phyloP scores from a whole-genome alignment of 2,797 vertebrate genomes.

The Spondyliosoma cantharus region DNA sequence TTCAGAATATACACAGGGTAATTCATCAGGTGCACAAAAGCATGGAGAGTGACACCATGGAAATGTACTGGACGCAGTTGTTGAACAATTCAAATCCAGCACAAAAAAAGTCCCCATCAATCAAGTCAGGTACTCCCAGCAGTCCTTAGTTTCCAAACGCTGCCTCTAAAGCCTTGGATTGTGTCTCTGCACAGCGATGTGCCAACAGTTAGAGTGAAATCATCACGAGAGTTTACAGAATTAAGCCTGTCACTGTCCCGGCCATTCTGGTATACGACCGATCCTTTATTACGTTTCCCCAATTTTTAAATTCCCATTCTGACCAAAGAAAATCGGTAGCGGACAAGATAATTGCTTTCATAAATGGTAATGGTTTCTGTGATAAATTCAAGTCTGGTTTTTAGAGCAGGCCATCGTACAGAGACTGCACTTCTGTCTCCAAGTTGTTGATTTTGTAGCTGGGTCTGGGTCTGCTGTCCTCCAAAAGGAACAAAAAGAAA shows the following conservation, averaged over 20 bases:
- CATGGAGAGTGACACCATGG: background rate
- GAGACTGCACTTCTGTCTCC: background rate
- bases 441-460: background rate
- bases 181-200: no score
- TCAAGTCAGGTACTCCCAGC: background rate
- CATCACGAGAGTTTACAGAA: no score
- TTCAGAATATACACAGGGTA: slow-evolving; percentile 5
- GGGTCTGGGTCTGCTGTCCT: no score
- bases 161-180: background rate
- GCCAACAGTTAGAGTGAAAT: no score
- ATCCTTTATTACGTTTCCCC: background rate
- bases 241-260: background rate
- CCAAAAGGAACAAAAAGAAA: no score
- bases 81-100: background rate
- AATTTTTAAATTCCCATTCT: background rate
- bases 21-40: slow-evolving; percentile 12
- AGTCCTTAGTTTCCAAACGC: background rate
- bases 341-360: slow-evolving; percentile 19
- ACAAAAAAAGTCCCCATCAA: background rate
- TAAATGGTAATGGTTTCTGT: slow-evolving; percentile 6
- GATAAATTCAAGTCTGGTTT: background rate
- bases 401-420: background rate
- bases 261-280: background rate
- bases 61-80: background rate
- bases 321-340: slow-evolving; percentile 1